These are phyloP conservation scores for Protobothrops mucrosquamatus DNA, from an alignment of 2,113 vertebrate species.

Conservation along the genomic window DNA sequence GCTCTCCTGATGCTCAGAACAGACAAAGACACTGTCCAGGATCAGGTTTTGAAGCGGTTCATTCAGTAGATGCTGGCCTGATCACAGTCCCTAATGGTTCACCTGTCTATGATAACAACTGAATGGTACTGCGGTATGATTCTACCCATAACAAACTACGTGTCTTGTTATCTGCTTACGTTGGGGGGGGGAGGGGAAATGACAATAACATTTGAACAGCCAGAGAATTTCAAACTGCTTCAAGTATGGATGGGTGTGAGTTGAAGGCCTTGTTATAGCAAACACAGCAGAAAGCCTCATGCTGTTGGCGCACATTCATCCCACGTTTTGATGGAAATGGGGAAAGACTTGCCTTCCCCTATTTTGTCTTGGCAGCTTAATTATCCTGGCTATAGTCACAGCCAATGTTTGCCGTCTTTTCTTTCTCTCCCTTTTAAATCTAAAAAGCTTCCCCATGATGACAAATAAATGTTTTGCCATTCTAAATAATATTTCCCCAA, in stretches of 20 bases:
- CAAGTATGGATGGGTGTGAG: not conserved
- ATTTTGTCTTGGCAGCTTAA: not conserved
- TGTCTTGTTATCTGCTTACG: no score
- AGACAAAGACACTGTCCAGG: no score
- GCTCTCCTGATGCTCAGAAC: no score
- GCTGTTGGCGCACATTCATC: not conserved
- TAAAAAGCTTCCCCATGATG: not conserved
- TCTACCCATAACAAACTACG: no score
- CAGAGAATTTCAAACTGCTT: no score
- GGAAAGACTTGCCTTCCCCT: not conserved
- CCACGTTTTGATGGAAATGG: not conserved
- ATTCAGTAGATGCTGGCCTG: no score
- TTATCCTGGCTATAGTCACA: not conserved
- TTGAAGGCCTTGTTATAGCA: not conserved
- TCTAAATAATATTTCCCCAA: not conserved
- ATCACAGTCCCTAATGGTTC: no score
- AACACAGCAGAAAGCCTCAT: not conserved
- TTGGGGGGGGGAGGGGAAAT: no score
- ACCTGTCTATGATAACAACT: no score
- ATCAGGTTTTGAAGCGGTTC: no score
- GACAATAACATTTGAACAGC: no score
- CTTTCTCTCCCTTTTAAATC: not conserved
- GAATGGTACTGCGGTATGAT: no score
- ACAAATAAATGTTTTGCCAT: not conserved
- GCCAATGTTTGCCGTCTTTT: not conserved